These are phyloP conservation scores for Pocillopora verrucosa DNA, from an alignment of 64 coral and sea anemone genomes.

Conservation along the genomic window DNA sequence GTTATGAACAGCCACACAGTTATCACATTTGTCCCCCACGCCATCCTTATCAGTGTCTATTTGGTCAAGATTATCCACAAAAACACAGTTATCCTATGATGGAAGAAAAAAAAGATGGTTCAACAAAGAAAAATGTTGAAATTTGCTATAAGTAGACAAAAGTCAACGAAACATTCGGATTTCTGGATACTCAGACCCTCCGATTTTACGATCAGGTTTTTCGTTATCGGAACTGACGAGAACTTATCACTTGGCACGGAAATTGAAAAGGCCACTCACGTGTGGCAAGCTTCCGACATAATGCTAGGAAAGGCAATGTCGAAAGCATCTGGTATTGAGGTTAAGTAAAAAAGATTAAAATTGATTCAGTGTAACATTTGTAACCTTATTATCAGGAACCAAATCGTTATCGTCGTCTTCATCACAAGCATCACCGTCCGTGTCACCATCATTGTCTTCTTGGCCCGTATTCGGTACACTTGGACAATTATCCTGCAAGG, in stretches of 20 bases:
- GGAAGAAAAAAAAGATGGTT: background rate
- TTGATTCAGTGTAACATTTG: background rate
- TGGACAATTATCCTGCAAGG: conserved; percentile 71
- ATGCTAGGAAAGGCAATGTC: too few species aligned
- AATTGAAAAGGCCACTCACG: too few species aligned
- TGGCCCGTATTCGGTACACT: conserved; percentile 69
- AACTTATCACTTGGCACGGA: too few species aligned
- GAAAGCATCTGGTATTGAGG: too few species aligned
- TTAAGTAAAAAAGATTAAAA: too few species aligned
- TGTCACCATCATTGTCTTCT: conserved; percentile 72
- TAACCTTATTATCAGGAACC: conserved; percentile 64
- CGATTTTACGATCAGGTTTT: too few species aligned
- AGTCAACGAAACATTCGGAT: too few species aligned
- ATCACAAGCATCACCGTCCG: conserved; percentile 73
- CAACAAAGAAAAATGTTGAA: too few species aligned
- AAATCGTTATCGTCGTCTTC: conserved; percentile 77
- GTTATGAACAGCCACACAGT: conserved; percentile 26
- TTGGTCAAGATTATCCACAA: conserved; percentile 58
- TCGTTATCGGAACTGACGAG: too few species aligned
- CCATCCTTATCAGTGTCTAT: conserved; percentile 51
- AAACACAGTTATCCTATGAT: conserved; percentile 69
- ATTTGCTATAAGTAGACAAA: too few species aligned
- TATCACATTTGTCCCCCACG: conserved; percentile 67
- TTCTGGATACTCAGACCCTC: too few species aligned
- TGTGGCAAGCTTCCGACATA: too few species aligned